These are phyloP conservation scores for Pristionchus mayeri DNA, from an alignment of 2,888 invertebrate species.

Conservation along the genomic window DNA sequence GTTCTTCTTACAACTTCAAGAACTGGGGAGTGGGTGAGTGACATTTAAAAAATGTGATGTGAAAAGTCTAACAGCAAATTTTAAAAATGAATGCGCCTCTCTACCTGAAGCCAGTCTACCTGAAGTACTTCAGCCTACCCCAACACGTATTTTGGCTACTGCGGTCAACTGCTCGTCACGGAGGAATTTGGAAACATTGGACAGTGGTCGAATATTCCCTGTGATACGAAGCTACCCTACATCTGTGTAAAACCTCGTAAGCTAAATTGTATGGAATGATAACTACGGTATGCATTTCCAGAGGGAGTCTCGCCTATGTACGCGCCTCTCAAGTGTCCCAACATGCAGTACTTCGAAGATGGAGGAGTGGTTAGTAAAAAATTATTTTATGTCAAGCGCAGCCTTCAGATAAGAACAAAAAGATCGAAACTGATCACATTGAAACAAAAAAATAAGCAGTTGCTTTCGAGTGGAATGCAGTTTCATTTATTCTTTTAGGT, in stretches of 20 bases:
- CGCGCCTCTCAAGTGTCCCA: slow-evolving; percentile 31
- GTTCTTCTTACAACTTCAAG: background rate
- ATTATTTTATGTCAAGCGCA: background rate
- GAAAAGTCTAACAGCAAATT: too few species aligned
- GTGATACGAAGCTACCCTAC: slow-evolving; percentile 35
- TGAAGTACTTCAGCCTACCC: background rate
- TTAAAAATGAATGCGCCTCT: background rate
- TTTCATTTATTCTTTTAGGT: background rate
- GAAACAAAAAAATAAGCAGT: too few species aligned
- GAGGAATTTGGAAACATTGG: background rate
- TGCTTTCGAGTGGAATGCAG: too few species aligned
- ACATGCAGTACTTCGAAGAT: slow-evolving; percentile 31
- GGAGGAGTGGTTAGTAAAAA: background rate
- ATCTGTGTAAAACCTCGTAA: slow-evolving; percentile 4
- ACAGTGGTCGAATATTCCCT: slow-evolving; percentile 35
- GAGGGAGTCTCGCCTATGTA: background rate
- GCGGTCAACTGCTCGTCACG: background rate
- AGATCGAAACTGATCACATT: too few species aligned
- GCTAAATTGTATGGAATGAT: too few species aligned
- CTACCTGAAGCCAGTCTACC: too few species aligned
- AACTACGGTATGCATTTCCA: background rate
- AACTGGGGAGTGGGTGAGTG: background rate
- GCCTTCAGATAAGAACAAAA: background rate
- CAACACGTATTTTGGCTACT: slow-evolving; percentile 4
- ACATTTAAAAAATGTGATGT: too few species aligned